These are phyloP conservation scores for Octodon degus DNA, from an alignment of 2,113 vertebrate genomes.

Conservation along the genomic window DNA sequence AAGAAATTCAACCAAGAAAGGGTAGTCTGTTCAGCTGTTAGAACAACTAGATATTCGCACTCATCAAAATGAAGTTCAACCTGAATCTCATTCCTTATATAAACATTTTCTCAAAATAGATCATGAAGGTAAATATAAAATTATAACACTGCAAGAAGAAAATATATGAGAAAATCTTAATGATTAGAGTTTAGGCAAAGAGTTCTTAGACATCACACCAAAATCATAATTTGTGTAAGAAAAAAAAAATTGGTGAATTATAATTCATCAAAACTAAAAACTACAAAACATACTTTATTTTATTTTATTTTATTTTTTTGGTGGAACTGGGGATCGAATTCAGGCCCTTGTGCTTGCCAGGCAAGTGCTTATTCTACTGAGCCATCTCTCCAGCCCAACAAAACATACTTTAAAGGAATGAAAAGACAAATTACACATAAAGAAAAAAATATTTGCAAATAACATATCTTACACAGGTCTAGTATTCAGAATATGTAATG, in stretches of 20 bases:
- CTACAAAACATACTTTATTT: background rate
- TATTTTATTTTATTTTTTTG: too few species aligned
- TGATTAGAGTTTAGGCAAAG: background rate
- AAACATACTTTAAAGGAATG: background rate
- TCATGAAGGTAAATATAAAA: slow-evolving; percentile 9
- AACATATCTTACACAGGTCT: background rate
- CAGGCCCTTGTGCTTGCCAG: too few species aligned
- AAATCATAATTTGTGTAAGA: slow-evolving; percentile 24
- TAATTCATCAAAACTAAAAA: background rate
- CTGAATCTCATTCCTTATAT: background rate
- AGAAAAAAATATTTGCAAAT: background rate
- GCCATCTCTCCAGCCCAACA: too few species aligned
- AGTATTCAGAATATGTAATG: background rate
- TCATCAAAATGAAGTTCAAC: background rate
- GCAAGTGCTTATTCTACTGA: too few species aligned
- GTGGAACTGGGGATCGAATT: too few species aligned
- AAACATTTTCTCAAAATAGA: background rate
- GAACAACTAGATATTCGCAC: background rate
- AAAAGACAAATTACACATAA: slow-evolving; percentile 4
- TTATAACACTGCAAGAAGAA: background rate
- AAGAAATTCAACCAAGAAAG: background rate
- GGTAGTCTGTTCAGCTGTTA: background rate
- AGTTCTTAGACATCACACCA: background rate
- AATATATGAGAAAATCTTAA: background rate
- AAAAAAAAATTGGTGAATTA: background rate